Evolutionary conservation across 2,888 invertebrate species (phyloP).

Genomic region (Melieria picta): DNA sequence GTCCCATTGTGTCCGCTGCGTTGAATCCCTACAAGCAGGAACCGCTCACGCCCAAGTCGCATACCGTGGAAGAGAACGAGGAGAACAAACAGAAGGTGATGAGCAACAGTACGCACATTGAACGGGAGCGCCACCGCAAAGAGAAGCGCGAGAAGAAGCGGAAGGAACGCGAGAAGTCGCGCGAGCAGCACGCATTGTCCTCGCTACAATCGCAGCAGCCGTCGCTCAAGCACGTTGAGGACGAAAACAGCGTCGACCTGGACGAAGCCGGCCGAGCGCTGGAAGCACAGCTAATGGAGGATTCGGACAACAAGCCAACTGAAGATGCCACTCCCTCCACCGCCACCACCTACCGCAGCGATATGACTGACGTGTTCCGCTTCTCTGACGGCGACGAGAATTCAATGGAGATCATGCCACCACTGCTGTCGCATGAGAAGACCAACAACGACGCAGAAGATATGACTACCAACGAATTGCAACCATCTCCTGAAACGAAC

Average conservation of each 20-base stretch:
- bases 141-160: conserved; percentile 74
- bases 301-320: conserved; percentile 69
- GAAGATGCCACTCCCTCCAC: conserved; percentile 64
- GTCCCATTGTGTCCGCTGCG: conserved; percentile 63
- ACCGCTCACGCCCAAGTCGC: conserved; percentile 56
- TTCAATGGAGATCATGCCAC: conserved; percentile 62
- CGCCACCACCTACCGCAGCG: conserved; percentile 61
- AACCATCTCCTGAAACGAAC: conserved; percentile 3
- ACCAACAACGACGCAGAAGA: conserved; percentile 46
- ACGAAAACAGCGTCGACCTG: conserved; percentile 83
- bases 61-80: conserved; percentile 56
- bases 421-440: conserved; percentile 48
- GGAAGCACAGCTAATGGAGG: conserved; percentile 82
- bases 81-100: conserved; percentile 54
- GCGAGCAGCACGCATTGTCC: conserved; percentile 56
- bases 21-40: conserved; percentile 65
- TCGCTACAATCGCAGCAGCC: conserved; percentile 48
- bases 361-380: conserved; percentile 70
- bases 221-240: conserved; percentile 59
- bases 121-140: conserved; percentile 63
- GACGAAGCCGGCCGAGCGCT: conserved; percentile 84
- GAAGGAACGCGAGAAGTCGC: conserved; percentile 71
- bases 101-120: conserved; percentile 46
- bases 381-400: conserved; percentile 72
- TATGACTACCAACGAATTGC: conserved; percentile 30